Base-by-base conservation (phyloP, 2,888 invertebrate species). In the Isotomurus palustris region DNA sequence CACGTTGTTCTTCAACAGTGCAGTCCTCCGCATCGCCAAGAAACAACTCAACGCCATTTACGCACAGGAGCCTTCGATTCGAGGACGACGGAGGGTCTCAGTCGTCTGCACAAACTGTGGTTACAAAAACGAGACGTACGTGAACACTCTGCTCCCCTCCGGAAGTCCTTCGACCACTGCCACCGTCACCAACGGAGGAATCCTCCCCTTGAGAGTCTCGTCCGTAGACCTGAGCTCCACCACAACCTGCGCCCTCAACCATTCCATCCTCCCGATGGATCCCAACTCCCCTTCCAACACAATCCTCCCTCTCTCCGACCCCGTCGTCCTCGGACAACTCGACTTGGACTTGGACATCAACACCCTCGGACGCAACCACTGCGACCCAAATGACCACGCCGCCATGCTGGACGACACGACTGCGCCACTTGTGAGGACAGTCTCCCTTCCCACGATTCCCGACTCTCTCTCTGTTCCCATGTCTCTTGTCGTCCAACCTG, bases 81-180 rank as follows among this genome's bases (percentile, higher is more conserved):
- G 49, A 6, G 51, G 56, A 27, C 59, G 58, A 10, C 60, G 68
- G n/a, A 45, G 66, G 38, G 66, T 71, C 5, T 71, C 71, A 1
- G 64, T 71, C 10, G 62, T 69, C 3, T 71, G 71, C 40, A 62
- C 69, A 2, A 69, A 71, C 27, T 71, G 71, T 49, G 71, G 71
- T 2, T 66, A 61, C 51, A 66, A 66, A 25, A 71, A 67, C 52
- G 67, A 70, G 25, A 69, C 71, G 10, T 69, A 60, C 50, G 62
- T 69, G 14, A 71, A 67, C 25, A 64, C 68, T 2, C 58, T 68
- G 2, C 22, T 60, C 8, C n/a, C n/a, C n/a, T n/a, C n/a, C n/a
- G n/a, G n/a, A n/a, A n/a, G n/a, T n/a, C 58, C 60, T 12, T 24
- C 40, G 17, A 8, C 36, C 17, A 27, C 52, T 17, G 17, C 52